These are phyloP conservation scores for Bombus consobrinus DNA, from an alignment of 1,140 invertebrate species.

Conservation along the genomic window DNA sequence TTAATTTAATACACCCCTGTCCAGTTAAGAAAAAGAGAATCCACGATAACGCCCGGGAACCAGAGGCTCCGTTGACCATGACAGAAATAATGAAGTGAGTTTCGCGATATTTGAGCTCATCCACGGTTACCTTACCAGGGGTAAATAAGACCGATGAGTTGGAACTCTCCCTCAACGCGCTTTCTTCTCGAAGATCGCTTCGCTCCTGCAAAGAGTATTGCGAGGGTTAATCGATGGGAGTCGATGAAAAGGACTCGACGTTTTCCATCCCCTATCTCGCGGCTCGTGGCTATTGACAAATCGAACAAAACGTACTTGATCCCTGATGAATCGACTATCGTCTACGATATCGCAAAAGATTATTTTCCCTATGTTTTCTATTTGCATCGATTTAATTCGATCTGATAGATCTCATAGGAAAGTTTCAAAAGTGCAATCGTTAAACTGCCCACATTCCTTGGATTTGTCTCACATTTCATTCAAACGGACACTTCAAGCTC, in stretches of 20 bases:
- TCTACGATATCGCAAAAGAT: background rate
- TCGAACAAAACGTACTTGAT: background rate
- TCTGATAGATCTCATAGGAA: background rate
- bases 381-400: no score
- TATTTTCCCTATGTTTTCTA: background rate
- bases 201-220: background rate
- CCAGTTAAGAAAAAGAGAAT: background rate
- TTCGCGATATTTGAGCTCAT: background rate
- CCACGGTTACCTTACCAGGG: background rate
- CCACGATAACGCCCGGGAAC: background rate
- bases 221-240: background rate
- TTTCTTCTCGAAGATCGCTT: background rate
- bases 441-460: background rate
- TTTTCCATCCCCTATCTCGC: background rate
- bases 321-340: background rate
- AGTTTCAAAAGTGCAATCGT: background rate
- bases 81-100: constrained; percentile 1
- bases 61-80: background rate
- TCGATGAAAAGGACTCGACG: background rate
- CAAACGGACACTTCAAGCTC: background rate
- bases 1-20: background rate
- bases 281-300: background rate
- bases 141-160: constrained; percentile 4
- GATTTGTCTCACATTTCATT: background rate
- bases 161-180: background rate